phyloP scores from a whole-genome alignment of 2,888 invertebrate genomes.

The Xestia rhomboidea region DNA sequence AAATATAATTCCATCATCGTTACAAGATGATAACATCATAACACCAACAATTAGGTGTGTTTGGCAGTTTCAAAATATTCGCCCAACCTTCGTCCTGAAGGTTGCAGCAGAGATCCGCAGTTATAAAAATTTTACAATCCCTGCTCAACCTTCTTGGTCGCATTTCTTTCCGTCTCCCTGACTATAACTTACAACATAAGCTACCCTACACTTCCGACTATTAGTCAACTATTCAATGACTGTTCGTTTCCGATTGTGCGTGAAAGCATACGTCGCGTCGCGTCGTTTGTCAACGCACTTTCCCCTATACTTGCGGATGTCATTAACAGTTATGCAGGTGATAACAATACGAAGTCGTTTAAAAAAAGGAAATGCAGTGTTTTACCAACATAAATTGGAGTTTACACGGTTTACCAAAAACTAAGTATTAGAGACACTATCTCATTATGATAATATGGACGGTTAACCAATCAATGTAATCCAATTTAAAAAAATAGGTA shows the following conservation, averaged over 20 bases:
- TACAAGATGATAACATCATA: background rate
- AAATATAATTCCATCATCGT: background rate
- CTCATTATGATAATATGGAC: background rate
- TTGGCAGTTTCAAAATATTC: background rate
- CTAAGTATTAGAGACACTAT: background rate
- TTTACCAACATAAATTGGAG: background rate
- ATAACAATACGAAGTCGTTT: constrained; percentile 31
- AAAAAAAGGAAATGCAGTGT: background rate
- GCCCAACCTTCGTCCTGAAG: background rate
- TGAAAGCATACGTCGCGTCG: constrained; percentile 45
- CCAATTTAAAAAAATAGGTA: background rate
- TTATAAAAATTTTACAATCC: background rate
- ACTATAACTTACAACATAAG: background rate
- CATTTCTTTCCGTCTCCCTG: background rate
- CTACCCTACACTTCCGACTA: constrained; percentile 23
- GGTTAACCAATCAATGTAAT: background rate
- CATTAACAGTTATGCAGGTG: constrained; percentile 51
- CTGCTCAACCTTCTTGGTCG: background rate
- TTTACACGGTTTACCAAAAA: background rate
- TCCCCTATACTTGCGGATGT: constrained; percentile 52
- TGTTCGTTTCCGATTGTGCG: constrained; percentile 48
- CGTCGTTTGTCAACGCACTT: constrained; percentile 44
- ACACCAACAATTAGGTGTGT: background rate
- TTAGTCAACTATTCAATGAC: constrained; percentile 38
- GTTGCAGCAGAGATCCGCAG: background rate